These are phyloP conservation scores for Cephus nigrinus DNA, from an alignment of 2,888 invertebrate genomes.

Conservation along the genomic window DNA sequence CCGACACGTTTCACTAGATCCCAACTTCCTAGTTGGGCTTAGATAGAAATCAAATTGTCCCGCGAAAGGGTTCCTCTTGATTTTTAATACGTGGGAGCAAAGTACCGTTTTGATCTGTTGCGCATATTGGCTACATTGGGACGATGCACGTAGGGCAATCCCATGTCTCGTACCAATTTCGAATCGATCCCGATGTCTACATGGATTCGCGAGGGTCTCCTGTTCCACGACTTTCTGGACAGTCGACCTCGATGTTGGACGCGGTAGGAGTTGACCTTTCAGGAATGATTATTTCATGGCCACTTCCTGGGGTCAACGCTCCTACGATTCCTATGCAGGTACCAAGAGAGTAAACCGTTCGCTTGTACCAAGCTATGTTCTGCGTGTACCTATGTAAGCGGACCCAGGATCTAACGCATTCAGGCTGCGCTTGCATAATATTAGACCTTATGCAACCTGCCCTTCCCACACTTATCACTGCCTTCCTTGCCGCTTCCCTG, in stretches of 20 bases:
- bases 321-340: constrained; percentile 57
- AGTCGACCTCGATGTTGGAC: constrained; percentile 20
- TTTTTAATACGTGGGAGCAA: constrained; percentile 42
- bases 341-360: constrained; percentile 43
- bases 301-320: constrained; percentile 64
- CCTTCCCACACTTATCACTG: constrained; percentile 67
- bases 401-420: constrained; percentile 19
- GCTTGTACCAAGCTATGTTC: constrained; percentile 46
- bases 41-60: background rate
- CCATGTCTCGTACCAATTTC: background rate
- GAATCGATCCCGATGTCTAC: background rate
- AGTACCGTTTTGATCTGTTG: background rate
- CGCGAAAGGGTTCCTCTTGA: background rate
- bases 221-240: background rate
- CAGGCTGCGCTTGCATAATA: constrained; percentile 60
- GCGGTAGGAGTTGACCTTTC: constrained; percentile 56
- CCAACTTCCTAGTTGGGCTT: background rate
- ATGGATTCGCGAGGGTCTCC: background rate
- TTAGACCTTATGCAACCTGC: constrained; percentile 63
- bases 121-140: background rate
- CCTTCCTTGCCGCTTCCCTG: constrained; percentile 26
- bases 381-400: constrained; percentile 52
- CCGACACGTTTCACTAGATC: constrained; percentile 39
- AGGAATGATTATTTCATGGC: constrained; percentile 61
- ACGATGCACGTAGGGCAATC: background rate